Base-by-base conservation (phyloP, 30 jellyfish, hydroid and myxozoan genomes). In the Aurelia aurita complex sp. Pacific region DNA sequence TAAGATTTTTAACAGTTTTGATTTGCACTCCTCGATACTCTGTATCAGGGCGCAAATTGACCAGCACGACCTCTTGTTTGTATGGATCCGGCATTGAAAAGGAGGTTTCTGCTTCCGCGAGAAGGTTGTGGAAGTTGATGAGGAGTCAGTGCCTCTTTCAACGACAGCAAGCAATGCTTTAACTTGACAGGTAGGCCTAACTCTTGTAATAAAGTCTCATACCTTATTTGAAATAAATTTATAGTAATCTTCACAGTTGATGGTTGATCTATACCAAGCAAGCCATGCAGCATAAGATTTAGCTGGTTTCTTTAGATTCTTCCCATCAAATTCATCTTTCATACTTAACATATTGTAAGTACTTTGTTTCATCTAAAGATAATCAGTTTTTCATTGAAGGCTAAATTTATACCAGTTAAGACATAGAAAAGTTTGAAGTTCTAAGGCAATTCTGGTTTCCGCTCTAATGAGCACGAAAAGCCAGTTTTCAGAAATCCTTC, bases 261-360 rank as follows among this genome's bases (percentile, higher is more conserved):
- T 71, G 10, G 97, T 87, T 12, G 96, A 76, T 70, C 92, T 82
- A 87, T 92, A 92, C 98, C 97, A 92, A 2, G 98, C 92, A 36
- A 92, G 67, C 98, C 98, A 92, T 1, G 98, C 85, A 12, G 97
- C 75, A 40, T 86, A 92, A 10, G 91, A 67, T 35, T 92, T 87
- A 13, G 81, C 61, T 9, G 88, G 83, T 38, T 92, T 82, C 55
- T 69, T 73, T 18, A 52, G 81, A 52, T 54, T 42, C 38, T 64
- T 33, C 57, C 55, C 42, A 23, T 63, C 84, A 29, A 29, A 73
- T 5, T 59, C 66, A 51, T 32, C 43, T 64, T 73, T 81, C 40
- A 35, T 46, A 29, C 52, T 64, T 42, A 73, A n/a, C 40, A 62
- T 81, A 17, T 64, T 84, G 23, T 73, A 12, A 50, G 82, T 81